Evolutionary conservation across 92 coral and sea anemone species (phyloP).

Genomic region (Virgularia gustaviana): DNA sequence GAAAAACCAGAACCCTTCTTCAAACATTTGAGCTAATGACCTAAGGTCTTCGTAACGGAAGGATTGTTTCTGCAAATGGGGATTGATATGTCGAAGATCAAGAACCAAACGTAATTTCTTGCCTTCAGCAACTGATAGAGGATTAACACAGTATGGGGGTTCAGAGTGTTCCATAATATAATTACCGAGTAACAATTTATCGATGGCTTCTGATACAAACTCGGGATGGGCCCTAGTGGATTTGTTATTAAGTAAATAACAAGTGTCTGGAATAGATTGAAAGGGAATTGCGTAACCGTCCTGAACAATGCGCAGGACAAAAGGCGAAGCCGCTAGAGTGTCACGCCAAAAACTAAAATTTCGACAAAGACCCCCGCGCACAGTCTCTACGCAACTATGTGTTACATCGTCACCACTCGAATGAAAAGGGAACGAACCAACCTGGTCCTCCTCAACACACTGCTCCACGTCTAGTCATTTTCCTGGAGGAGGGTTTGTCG

Average conservation of each 20-base stretch:
- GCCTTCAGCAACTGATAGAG: conserved; percentile 50
- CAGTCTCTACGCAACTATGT: not conserved
- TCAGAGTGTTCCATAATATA: conserved; percentile 23
- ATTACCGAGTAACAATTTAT: conserved; percentile 22
- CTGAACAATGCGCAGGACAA: conserved; percentile 18
- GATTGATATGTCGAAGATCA: conserved; percentile 47
- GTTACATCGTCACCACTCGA: not conserved
- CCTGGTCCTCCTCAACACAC: not conserved
- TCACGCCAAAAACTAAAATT: not conserved
- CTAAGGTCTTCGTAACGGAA: conserved; percentile 47
- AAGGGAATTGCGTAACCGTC: conserved; percentile 39
- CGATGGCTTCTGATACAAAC: conserved; percentile 44
- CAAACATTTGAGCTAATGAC: conserved; percentile 37
- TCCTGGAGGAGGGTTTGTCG: too few relatives aligned
- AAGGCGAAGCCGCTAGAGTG: conserved; percentile 18
- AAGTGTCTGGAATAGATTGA: conserved; percentile 28
- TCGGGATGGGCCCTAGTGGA: conserved; percentile 31
- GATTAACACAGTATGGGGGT: conserved; percentile 47
- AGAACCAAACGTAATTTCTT: conserved; percentile 40
- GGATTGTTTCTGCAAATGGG: not conserved
- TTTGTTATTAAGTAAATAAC: conserved; percentile 33
- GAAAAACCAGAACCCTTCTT: conserved; percentile 38
- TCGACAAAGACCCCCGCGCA: conserved; percentile 17
- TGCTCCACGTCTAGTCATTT: too few relatives aligned
- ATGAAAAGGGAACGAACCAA: not conserved